Conservation (phyloP, 2,113 vertebrate genomes). For the Oryzias woworae region DNA sequence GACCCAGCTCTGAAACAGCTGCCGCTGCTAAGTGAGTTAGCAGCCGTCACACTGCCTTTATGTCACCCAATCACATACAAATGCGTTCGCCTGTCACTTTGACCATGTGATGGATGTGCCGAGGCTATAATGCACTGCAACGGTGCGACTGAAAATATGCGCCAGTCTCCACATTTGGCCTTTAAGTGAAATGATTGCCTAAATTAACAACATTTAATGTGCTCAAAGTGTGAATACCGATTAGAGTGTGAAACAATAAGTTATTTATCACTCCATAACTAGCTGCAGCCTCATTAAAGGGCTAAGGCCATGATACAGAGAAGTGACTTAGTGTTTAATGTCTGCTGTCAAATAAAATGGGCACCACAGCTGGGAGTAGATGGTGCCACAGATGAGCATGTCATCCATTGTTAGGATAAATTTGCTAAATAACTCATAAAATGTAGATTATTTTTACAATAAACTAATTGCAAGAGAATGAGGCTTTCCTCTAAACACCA, state of each 20-base stretch:
- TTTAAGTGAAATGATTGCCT: constrained; percentile 98
- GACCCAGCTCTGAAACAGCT: constrained; percentile 94
- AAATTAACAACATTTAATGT: constrained; percentile 97
- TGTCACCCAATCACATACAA: constrained; percentile 71
- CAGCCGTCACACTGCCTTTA: constrained; percentile 89
- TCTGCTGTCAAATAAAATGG: constrained; percentile 71
- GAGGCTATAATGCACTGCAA: constrained; percentile 89
- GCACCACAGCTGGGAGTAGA: constrained; percentile 67
- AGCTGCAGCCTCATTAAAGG: constrained; percentile 97
- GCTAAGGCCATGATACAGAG: constrained; percentile 91
- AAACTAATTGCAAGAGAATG: constrained; percentile 34
- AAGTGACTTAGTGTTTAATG: constrained; percentile 94
- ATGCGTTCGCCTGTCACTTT: constrained; percentile 94
- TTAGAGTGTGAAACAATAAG: constrained; percentile 99
- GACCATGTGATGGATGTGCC: constrained; percentile 93
- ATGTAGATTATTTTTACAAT: constrained; percentile 46
- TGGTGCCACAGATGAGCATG: constrained; percentile 61
- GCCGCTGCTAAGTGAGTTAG: constrained; percentile 99
- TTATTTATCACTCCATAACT: constrained; percentile 98
- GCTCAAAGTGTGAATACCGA: constrained; percentile 96
- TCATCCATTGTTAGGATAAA: constrained; percentile 52
- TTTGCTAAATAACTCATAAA: constrained; percentile 57
- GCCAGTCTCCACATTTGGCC: constrained; percentile 87
- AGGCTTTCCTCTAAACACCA: constrained; percentile 15
- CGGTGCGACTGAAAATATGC: constrained; percentile 81